Conservation (phyloP, 2,888 invertebrate species). For the Perithous albicinctus region DNA sequence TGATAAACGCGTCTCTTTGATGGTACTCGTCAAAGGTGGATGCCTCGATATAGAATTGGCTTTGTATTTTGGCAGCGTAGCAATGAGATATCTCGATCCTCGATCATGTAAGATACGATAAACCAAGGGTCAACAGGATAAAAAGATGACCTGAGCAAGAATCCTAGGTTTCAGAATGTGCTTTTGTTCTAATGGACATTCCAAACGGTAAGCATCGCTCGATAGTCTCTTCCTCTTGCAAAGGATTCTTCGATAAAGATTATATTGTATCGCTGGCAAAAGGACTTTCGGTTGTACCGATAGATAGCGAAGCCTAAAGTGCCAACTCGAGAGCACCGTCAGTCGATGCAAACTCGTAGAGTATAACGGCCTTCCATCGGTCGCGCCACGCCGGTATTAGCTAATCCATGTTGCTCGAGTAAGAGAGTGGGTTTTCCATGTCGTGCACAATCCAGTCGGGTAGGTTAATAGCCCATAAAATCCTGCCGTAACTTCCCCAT, state of each 20-base stretch:
- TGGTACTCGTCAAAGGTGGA: no score
- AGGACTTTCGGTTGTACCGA: not conserved
- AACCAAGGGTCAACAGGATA: constrained; percentile 15
- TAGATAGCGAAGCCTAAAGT: not conserved
- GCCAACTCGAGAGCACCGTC: constrained; percentile 7
- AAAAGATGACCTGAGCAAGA: constrained; percentile 5
- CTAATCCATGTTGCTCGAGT: constrained; percentile 59
- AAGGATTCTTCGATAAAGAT: constrained; percentile 40
- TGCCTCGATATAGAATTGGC: not conserved
- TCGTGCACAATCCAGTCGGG: constrained; percentile 69
- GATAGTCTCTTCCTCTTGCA: constrained; percentile 46
- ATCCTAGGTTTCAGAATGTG: not conserved
- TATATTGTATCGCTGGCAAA: constrained; percentile 2
- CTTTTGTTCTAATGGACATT: constrained; percentile 74
- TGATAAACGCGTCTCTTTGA: not conserved
- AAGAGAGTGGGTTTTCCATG: constrained; percentile 60
- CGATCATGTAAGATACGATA: constrained; percentile 3
- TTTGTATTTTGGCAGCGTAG: not conserved
- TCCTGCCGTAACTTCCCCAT: constrained; percentile 66
- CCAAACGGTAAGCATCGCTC: constrained; percentile 28
- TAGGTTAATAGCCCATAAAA: constrained; percentile 73
- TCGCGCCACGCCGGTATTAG: constrained; percentile 46
- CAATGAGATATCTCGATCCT: constrained; percentile 13
- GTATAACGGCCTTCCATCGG: constrained; percentile 45
- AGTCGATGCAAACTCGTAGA: constrained; percentile 22